phyloP scores from a whole-genome alignment of 1,140 invertebrate species.

The Phymorhynchus buccinoides region DNA sequence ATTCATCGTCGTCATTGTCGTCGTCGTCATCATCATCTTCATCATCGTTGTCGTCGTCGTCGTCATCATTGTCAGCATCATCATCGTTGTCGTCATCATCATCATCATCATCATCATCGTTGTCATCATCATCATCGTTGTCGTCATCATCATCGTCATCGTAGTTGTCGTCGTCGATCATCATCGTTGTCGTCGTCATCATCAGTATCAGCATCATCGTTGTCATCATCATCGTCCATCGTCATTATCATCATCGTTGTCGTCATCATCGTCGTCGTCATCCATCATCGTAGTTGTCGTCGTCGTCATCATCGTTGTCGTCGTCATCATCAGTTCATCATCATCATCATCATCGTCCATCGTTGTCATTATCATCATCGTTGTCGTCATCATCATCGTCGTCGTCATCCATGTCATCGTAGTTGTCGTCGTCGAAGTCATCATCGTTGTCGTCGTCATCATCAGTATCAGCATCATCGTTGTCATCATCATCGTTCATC shows the following conservation, averaged over 20 bases:
- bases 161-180: neutral
- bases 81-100: neutral
- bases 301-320: neutral
- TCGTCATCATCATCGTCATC: constrained; percentile 14
- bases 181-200: neutral
- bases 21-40: no score
- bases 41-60: constrained; percentile 5
- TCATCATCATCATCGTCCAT: neutral
- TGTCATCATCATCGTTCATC: no score
- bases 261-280: no score
- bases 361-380: neutral
- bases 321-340: constrained; percentile 7
- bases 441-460: no score
- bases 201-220: neutral
- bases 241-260: neutral
- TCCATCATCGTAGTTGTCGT: neutral
- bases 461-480: no score
- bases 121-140: constrained; percentile 7
- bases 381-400: no score
- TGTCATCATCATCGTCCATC: neutral
- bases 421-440: no score
- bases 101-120: no score
- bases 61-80: neutral
- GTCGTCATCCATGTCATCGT: no score
- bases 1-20: neutral